Evolutionary conservation across 2,113 vertebrate species (phyloP).

Genomic region (Xyrauchen texanus): DNA sequence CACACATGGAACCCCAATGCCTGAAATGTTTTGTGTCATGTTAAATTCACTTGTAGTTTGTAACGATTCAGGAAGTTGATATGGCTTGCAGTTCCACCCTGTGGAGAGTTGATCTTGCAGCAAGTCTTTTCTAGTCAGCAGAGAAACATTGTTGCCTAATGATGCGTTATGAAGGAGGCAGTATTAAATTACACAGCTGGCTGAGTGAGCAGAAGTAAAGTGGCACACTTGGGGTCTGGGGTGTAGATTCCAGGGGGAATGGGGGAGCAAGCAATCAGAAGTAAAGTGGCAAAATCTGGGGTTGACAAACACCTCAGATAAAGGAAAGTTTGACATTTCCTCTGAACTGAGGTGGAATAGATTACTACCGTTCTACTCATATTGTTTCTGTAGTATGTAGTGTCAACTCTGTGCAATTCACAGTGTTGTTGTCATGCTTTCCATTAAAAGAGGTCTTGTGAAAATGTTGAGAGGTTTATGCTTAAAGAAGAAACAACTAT

Average conservation of each 20-base stretch:
- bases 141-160: conserved; percentile 43
- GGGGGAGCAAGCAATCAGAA: no score
- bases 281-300: no score
- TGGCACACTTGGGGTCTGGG: no score
- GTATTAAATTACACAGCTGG: neutral
- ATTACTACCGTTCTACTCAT: no score
- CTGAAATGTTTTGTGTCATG: neutral
- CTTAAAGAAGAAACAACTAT: no score
- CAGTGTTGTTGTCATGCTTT: no score
- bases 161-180: conserved; percentile 43
- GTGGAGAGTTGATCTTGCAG: neutral
- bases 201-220: neutral
- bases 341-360: neutral
- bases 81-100: neutral
- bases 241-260: no score
- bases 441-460: no score
- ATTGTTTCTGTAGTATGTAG: no score
- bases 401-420: no score
- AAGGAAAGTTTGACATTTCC: neutral
- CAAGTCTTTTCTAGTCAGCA: conserved; percentile 40
- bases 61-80: neutral
- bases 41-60: neutral
- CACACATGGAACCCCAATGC: conserved; percentile 1
- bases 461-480: no score
- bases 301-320: neutral